Evolutionary conservation across 2,113 vertebrate species (phyloP).

Genomic region (Semicossyphus pulcher): DNA sequence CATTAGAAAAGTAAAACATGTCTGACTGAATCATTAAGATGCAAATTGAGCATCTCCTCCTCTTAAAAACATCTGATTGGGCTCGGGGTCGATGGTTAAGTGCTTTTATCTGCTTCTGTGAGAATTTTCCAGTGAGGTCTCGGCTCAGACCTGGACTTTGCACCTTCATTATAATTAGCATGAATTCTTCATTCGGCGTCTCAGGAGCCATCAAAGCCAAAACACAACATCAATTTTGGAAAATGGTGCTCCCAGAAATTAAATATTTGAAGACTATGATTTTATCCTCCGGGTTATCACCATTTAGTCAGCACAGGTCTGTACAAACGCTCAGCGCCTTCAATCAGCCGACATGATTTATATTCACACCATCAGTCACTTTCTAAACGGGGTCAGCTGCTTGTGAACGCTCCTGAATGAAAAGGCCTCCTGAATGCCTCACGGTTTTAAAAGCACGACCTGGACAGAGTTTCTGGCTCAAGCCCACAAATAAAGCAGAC

Average conservation of each 20-base stretch:
- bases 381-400: constrained; percentile 40
- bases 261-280: constrained; percentile 23
- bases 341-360: constrained; percentile 6
- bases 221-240: background rate
- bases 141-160: background rate
- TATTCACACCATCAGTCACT: constrained; percentile 48
- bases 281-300: constrained; percentile 24
- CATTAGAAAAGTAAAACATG: constrained; percentile 30
- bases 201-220: constrained; percentile 8
- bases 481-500: constrained; percentile 1
- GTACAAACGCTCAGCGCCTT: background rate
- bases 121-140: constrained; percentile 19
- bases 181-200: constrained; percentile 30
- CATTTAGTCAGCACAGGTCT: constrained; percentile 8
- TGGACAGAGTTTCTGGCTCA: constrained; percentile 1
- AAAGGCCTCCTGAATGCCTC: constrained; percentile 38
- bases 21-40: constrained; percentile 47
- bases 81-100: constrained; percentile 26
- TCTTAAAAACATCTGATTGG: constrained; percentile 15
- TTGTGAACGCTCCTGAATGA: constrained; percentile 43
- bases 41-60: constrained; percentile 33
- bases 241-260: background rate
- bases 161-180: constrained; percentile 11
- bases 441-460: constrained; percentile 24
- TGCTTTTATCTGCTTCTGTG: constrained; percentile 27